Percentiles rank a stretch among this genome's conserved stretches.
Evolutionary conservation across 2,113 vertebrate species (phyloP).

Genomic region (Pachyramphus minor): DNA sequence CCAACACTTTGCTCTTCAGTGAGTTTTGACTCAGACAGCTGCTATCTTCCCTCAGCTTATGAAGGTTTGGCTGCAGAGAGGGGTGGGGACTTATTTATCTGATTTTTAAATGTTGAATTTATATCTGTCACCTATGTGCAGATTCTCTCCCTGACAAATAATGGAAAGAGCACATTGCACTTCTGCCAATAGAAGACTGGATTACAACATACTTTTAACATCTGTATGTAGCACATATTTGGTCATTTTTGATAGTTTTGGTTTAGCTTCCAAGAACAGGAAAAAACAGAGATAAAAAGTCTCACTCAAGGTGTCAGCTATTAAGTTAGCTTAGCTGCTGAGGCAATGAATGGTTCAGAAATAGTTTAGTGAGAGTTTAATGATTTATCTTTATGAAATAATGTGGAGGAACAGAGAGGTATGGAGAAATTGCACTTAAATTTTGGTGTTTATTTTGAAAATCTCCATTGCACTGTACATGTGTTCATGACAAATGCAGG

Average conservation of each 20-base stretch:
- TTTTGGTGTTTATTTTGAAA: neutral
- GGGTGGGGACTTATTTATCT: no score
- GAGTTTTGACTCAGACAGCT: neutral
- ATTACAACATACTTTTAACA: neutral
- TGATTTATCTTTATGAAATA: neutral
- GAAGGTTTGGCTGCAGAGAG: neutral
- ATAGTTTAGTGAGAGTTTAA: neutral
- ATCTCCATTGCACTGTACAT: neutral
- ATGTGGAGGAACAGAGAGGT: fast-evolving
- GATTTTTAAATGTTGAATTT: neutral
- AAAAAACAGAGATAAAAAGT: neutral
- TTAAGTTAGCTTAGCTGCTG: neutral
- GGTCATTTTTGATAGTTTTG: neutral
- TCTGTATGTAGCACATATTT: neutral
- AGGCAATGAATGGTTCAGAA: neutral
- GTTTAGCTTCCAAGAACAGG: neutral
- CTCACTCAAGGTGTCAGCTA: neutral
- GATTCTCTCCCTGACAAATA: neutral
- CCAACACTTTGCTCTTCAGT: neutral
- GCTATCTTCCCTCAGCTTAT: neutral
- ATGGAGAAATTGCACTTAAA: neutral
- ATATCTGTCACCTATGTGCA: neutral
- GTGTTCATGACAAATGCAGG: neutral
- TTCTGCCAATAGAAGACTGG: neutral
- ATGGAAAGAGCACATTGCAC: fast-evolving